Conservation (phyloP, 2,113 vertebrate genomes). For the Pavo muticus region DNA sequence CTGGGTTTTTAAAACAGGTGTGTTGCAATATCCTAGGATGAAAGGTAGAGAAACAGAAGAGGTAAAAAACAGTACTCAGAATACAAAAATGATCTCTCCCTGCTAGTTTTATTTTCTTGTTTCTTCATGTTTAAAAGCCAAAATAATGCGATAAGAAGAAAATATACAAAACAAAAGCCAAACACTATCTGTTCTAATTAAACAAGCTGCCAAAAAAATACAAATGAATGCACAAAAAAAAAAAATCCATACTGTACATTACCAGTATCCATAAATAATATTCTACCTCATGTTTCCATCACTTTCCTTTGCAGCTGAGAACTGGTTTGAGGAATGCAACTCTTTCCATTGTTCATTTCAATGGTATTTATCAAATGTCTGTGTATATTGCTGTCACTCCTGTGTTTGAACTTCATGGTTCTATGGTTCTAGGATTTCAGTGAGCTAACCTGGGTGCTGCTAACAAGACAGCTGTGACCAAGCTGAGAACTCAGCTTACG, state of each 20-base stretch:
- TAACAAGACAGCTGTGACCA: neutral
- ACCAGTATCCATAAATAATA: constrained; percentile 3
- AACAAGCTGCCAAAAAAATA: neutral
- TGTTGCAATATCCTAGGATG: neutral
- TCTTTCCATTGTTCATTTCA: neutral
- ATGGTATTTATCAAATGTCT: neutral
- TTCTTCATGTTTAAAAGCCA: neutral
- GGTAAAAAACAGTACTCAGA: neutral
- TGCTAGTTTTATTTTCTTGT: neutral
- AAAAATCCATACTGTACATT: neutral
- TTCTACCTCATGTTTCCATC: constrained; percentile 6
- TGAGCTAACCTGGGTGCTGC: fast-evolving
- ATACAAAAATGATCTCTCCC: neutral
- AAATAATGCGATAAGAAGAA: neutral
- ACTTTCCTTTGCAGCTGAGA: neutral
- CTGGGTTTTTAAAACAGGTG: neutral
- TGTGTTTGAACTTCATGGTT: neutral
- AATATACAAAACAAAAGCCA: constrained; percentile 1
- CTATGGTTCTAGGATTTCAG: neutral
- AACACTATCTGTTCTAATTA: neutral
- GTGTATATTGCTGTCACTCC: neutral
- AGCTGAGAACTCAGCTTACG: neutral
- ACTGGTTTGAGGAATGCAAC: neutral
- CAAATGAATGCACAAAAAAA: neutral
- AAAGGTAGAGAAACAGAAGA: neutral